phyloP scores from a whole-genome alignment of 1,140 invertebrate species.

The Aphaenogaster rudis region DNA sequence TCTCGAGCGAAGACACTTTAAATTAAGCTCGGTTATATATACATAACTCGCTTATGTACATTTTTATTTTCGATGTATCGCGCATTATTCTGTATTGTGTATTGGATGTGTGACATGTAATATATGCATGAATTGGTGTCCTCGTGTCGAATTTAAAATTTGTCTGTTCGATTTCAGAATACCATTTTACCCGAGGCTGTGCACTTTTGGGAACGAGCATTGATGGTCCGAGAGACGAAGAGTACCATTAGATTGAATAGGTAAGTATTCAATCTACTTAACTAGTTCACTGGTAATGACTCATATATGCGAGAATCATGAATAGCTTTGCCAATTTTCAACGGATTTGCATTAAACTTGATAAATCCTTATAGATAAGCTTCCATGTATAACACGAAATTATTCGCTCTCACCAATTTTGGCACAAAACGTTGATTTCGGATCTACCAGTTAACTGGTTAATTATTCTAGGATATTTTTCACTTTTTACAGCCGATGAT shows the following conservation, averaged over 20 bases:
- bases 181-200: constrained; percentile 96
- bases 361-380: no score
- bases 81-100: background rate
- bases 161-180: constrained; percentile 89
- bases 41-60: background rate
- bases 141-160: background rate
- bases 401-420: no score
- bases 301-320: no score
- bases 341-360: no score
- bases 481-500: background rate
- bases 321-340: no score
- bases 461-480: background rate
- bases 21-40: background rate
- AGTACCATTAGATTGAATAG: constrained; percentile 95
- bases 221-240: constrained; percentile 95
- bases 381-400: no score
- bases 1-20: constrained; percentile 15
- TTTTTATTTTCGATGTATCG: constrained; percentile 2
- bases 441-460: no score
- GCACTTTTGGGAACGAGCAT: constrained; percentile 96
- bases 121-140: background rate
- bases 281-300: no score
- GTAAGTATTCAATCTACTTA: constrained; percentile 87
- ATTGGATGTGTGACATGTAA: background rate
- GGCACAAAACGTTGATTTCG: no score